Base-by-base conservation (phyloP, 2,113 vertebrate genomes). In the Corynorhinus townsendii region DNA sequence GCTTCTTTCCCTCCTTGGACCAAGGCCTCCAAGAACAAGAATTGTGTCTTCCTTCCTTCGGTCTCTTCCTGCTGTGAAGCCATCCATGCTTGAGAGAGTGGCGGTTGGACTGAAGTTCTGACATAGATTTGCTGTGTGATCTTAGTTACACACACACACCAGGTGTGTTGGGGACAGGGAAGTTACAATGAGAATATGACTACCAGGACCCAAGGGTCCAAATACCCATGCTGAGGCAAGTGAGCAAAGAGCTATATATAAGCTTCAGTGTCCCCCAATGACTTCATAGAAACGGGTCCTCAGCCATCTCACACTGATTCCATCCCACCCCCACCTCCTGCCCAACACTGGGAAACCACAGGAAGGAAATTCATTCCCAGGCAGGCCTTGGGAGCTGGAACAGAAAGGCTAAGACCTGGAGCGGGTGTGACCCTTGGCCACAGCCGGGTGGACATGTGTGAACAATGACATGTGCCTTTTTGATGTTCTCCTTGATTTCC, bases 361-460 rank as follows among this genome's bases (percentile, higher is more conserved):
- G 97, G 97, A 97, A 97, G 97, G 97, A 97, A 97, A 97, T 96
- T 92, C 97, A 97, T 97, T 97, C 97, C 96, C 92, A 97, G 92
- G 92, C 92, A 96, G 88, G 93, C 97, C 38, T 12, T 96, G 95
- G 95, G 96, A 96, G 95, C 92, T 90, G 90, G 73, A 71, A 83
- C 88, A 86, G 84, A 47, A 86, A 95, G 86, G 91, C 94, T 96
- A 35, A 86, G 93, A 94, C 83, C 96, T 83, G 96, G 86, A 79
- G 96, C 81, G 64, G 45, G 68, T 85, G 95, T 92, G 92, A 93
- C 89, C 96, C 64, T 49, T 10, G 26, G 88, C 94, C 95, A 94
- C 91, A 92, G 75, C 83, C 43, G 7, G 75, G 87, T 75, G 75
- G 76, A 88, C 94, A 81, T 91, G 90, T 96, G 89, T 86, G 90